phyloP scores from a whole-genome alignment of 2,113 vertebrate genomes.

The Antechinus stuartii region DNA sequence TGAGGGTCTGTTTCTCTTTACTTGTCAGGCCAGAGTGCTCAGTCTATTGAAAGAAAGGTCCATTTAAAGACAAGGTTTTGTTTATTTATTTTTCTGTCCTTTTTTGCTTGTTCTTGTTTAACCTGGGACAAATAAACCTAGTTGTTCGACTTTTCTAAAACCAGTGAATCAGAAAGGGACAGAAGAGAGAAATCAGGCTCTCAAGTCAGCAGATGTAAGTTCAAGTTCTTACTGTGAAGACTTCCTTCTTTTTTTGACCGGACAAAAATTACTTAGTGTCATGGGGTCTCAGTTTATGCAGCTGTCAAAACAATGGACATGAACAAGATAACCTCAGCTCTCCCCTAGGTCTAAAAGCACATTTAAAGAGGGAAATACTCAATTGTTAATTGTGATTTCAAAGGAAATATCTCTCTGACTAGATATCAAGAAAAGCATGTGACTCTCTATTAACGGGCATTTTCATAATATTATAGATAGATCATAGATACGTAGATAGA shows the following conservation, averaged over 20 bases:
- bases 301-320: neutral
- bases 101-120: neutral
- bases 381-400: neutral
- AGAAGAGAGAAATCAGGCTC: neutral
- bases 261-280: neutral
- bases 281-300: neutral
- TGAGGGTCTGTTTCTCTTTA: neutral
- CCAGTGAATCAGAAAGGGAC: neutral
- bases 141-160: neutral
- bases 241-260: neutral
- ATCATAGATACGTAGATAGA: too few species aligned
- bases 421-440: neutral
- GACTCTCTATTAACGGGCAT: neutral
- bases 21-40: neutral
- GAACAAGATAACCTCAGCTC: neutral
- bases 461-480: neutral
- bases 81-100: neutral
- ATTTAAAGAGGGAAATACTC: neutral
- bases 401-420: neutral
- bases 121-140: neutral
- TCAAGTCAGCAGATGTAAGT: neutral
- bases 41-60: neutral
- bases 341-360: neutral
- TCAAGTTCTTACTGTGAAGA: neutral
- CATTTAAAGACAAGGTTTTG: neutral